Evolutionary conservation across 2,888 invertebrate genomes (phyloP), one percentile per base, ranked within the genome.

Genomic region (Argyresthia albistria): DNA sequence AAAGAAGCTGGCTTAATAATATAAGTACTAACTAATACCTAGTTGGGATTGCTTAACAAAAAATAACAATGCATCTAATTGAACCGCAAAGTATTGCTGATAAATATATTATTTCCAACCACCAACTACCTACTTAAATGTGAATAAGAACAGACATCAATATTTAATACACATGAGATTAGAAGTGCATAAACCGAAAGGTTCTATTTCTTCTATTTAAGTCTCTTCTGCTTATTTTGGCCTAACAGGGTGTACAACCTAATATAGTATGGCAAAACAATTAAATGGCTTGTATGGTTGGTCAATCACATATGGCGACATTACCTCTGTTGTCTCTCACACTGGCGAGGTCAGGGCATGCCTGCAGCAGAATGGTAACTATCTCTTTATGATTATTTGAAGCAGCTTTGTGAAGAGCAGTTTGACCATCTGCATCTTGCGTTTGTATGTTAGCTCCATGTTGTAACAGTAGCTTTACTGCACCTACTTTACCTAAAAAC

Each of bases 401-500:
- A 12, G 88, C 84, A 15, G 94, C 94, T 73, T 95, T 92, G 74
- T 97, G 96, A 16, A 97, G 84, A 25, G 92, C 91, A 37, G 93
- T 95, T 73, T 93, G 92, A 0, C 95, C 95, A 81, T 97, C 96
- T 50, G 89, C 87, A 74, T 97, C 97, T 73, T 89, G 88, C 25
- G 91, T 64, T 57, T 84, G 73, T 4, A 90, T 69, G 71, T 91
- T 81, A 8, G 95, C 95, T 57, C 92, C 90, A 53, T 81, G 80
- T 15, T 88, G 70, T 35, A 94, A 73, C 50, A 97, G 80, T 49
- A 93, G 80, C 60, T 91, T 80, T 0, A 95, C 91, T 58, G 95
- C 88, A 48, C 89, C 80, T 45, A 76, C 57, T 73, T 93, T 91
- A 51, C 93, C 93, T 91, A 8, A 37, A 54, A 11, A 43, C 10